These are phyloP conservation scores for Arrhamphus sclerolepis DNA, from an alignment of 2,797 vertebrate species.

Conservation along the genomic window DNA sequence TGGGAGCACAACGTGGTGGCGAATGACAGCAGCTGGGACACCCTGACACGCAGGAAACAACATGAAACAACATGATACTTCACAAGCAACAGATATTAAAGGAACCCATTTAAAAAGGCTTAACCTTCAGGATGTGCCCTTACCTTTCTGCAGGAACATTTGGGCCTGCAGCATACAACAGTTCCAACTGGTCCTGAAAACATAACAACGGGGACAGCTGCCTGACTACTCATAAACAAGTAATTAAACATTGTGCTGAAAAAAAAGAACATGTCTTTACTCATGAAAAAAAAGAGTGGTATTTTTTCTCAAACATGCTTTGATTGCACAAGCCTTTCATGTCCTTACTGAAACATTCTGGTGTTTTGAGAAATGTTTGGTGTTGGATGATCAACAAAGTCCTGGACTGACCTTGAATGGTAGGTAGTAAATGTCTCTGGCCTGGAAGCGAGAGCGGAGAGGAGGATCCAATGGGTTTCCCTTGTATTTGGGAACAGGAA, in stretches of 20 bases:
- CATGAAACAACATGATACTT: neutral
- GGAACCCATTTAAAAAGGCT: neutral
- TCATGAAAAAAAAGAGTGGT: neutral
- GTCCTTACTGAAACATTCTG: neutral
- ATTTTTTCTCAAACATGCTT: neutral
- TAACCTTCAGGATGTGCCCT: neutral
- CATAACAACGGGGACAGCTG: neutral
- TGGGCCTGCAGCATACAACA: conserved; percentile 87
- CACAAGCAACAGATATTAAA: too few relatives aligned
- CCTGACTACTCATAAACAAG: too few relatives aligned
- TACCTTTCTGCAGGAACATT: conserved; percentile 90
- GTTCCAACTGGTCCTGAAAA: conserved; percentile 90
- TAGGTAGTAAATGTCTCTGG: conserved; percentile 93
- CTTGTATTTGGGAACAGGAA: conserved; percentile 94
- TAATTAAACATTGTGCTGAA: neutral
- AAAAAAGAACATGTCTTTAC: neutral
- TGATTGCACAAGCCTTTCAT: neutral
- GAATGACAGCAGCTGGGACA: conserved; percentile 93
- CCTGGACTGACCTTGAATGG: conserved; percentile 89
- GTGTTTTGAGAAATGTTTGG: neutral
- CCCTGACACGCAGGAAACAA: conserved; percentile 70
- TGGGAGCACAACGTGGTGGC: conserved; percentile 94
- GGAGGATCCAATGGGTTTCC: conserved; percentile 96
- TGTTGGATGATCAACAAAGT: neutral
- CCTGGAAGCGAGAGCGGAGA: conserved; percentile 96